Base-by-base conservation (phyloP, 2,113 vertebrate species). In the Uria aalge region DNA sequence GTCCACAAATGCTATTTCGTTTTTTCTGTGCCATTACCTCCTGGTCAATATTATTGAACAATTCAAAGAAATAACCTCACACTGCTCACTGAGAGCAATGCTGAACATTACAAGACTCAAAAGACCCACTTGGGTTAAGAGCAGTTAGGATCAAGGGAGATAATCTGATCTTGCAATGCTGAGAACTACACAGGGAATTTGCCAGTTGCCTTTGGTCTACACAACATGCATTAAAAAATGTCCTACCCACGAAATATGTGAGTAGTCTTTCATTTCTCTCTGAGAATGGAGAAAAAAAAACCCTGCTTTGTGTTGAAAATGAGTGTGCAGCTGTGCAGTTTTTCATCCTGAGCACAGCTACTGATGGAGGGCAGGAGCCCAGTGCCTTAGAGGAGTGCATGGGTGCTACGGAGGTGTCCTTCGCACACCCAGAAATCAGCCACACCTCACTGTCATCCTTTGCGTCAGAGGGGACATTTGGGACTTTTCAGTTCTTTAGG, bases 21-120 rank as follows among this genome's bases (percentile, higher is more conserved):
- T 91, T 87, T 67, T 82, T 86, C 85, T 52, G 77, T 80, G 48
- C 52, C 90, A 71, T 96, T 75, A 87, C 72, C 53, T 81, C 40
- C 84, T 56, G 21, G 75, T 96, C 86, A 94, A 91, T 89, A 94
- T 38, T 90, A 95, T 30, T 64, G 96, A 94, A 78, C 40, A 92
- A 45, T 55, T 75, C n/a, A 56, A 78, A 87, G 50, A 90, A 87
- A 62, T 72, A 92, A 56, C 29, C 27, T 86, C 66, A 84, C 41
- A 12, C 43, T 57, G 64, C 55, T 83, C 47, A 40, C 75, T 62
- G 36, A 88, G 36, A 91, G 73, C 41, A 84, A 77, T 20, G 29
- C 63, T 69, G 66, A 94, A 43, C 78, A 62, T 77, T 47, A 24
- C 16, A 59, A 60, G 55, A 64, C 68, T 78, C 76, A 64, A 89